Percentiles rank a stretch among this genome's conserved stretches.
Evolutionary conservation across 1,140 invertebrate genomes (phyloP).

Genomic region (Trichogramma pretiosum): DNA sequence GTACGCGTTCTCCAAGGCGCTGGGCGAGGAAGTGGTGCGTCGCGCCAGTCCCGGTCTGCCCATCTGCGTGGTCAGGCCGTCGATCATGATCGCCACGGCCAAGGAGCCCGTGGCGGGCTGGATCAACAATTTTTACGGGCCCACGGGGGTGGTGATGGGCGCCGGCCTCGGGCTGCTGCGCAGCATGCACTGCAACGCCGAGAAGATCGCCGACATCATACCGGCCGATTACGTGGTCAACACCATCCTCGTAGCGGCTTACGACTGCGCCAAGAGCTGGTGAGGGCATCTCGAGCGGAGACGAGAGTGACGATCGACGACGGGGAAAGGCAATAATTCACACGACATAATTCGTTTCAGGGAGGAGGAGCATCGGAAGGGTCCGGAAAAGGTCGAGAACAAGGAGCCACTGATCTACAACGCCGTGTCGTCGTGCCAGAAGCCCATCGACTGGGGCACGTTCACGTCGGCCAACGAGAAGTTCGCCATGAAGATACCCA

Average conservation of each 20-base stretch:
- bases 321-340: no score
- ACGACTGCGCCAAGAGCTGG: constrained; percentile 51
- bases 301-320: no score
- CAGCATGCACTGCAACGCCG: constrained; percentile 54
- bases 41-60: constrained; percentile 62
- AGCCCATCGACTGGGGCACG: constrained; percentile 50
- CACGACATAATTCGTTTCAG: constrained; percentile 11
- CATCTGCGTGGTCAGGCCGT: constrained; percentile 60
- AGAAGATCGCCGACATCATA: constrained; percentile 68
- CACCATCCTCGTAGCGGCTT: constrained; percentile 64
- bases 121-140: constrained; percentile 82
- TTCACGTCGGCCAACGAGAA: constrained; percentile 45
- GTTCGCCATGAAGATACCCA: constrained; percentile 38
- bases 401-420: constrained; percentile 49
- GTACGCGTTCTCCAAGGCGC: constrained; percentile 75
- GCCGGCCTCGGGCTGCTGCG: constrained; percentile 67
- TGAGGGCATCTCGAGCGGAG: constrained; percentile 15
- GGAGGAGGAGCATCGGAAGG: neutral
- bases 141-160: constrained; percentile 57
- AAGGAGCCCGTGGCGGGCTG: constrained; percentile 66
- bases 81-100: constrained; percentile 67
- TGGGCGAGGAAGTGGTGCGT: constrained; percentile 65
- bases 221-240: constrained; percentile 84
- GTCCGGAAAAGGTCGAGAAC: neutral
- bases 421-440: constrained; percentile 49